phyloP scores from a whole-genome alignment of 2,797 vertebrate species.

The Menidia menidia region DNA sequence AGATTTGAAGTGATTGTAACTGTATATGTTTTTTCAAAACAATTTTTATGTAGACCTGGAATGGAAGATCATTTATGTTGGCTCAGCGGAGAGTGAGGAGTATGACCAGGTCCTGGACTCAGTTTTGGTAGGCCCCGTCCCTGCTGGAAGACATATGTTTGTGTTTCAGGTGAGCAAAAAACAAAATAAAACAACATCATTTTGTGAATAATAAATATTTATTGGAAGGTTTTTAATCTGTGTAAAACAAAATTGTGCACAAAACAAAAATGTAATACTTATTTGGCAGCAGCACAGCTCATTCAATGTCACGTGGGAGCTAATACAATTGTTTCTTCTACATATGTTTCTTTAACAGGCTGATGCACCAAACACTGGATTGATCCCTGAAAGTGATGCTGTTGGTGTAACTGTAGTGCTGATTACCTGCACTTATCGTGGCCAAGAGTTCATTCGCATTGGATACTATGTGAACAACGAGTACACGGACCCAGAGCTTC shows the following conservation, averaged over 20 bases:
- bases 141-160: slow-evolving; percentile 93
- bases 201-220: too few species aligned
- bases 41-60: slow-evolving; percentile 83
- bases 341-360: slow-evolving; percentile 78
- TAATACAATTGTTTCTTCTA: too few species aligned
- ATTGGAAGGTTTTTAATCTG: too few species aligned
- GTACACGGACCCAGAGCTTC: slow-evolving; percentile 89
- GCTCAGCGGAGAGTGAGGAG: slow-evolving; percentile 93
- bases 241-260: too few species aligned
- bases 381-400: slow-evolving; percentile 93
- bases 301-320: too few species aligned
- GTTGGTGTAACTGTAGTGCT: slow-evolving; percentile 94
- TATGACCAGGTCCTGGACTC: slow-evolving; percentile 92
- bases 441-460: slow-evolving; percentile 94
- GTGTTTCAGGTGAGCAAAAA: slow-evolving; percentile 87
- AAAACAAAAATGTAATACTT: too few species aligned
- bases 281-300: too few species aligned
- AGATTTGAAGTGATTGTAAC: too few species aligned
- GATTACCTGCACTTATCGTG: slow-evolving; percentile 93
- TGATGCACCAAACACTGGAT: slow-evolving; percentile 88
- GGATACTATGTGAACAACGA: slow-evolving; percentile 97
- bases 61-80: slow-evolving; percentile 95
- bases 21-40: too few species aligned
- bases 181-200: too few species aligned
- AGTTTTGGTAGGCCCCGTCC: slow-evolving; percentile 91